phyloP scores from a whole-genome alignment of 2,113 vertebrate species.

The Diadophis punctatus region DNA sequence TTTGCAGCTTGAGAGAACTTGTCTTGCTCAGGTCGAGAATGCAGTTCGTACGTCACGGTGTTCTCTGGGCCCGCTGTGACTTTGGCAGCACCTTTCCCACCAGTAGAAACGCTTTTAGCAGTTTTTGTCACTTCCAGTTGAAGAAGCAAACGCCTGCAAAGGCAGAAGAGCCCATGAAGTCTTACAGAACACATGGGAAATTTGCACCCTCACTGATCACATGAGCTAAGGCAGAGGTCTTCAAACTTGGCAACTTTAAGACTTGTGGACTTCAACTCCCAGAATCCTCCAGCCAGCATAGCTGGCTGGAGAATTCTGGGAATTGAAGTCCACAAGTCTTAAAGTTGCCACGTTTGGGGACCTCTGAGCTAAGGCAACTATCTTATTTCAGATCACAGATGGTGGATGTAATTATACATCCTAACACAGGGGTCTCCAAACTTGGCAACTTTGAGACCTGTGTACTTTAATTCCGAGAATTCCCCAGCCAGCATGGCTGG shows the following conservation, averaged over 20 bases:
- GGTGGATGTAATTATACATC: background rate
- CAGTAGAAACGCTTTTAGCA: slow-evolving; percentile 54
- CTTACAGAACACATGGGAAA: background rate
- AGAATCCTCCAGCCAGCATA: too few species aligned
- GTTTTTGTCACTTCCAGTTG: slow-evolving; percentile 85
- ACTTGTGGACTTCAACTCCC: too few species aligned
- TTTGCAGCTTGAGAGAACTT: slow-evolving; percentile 88
- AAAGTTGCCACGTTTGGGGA: too few species aligned
- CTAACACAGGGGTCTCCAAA: background rate
- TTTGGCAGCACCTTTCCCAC: slow-evolving; percentile 56
- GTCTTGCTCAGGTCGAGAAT: slow-evolving; percentile 89
- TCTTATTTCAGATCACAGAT: background rate
- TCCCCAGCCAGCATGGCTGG: too few species aligned
- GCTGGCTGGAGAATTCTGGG: too few species aligned
- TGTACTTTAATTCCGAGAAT: too few species aligned
- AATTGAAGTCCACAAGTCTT: too few species aligned
- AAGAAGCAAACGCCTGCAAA: slow-evolving; percentile 82
- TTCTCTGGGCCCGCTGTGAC: slow-evolving; percentile 61
- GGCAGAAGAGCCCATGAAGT: background rate
- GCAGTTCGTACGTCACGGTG: slow-evolving; percentile 86
- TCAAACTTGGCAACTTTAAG: too few species aligned
- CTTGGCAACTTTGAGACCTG: too few species aligned
- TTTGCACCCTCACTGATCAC: background rate
- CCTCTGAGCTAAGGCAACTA: accelerated
- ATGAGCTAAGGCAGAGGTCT: accelerated